Evolutionary conservation across 2,888 invertebrate species (phyloP).

Genomic region (Drosophila diplacantha): DNA sequence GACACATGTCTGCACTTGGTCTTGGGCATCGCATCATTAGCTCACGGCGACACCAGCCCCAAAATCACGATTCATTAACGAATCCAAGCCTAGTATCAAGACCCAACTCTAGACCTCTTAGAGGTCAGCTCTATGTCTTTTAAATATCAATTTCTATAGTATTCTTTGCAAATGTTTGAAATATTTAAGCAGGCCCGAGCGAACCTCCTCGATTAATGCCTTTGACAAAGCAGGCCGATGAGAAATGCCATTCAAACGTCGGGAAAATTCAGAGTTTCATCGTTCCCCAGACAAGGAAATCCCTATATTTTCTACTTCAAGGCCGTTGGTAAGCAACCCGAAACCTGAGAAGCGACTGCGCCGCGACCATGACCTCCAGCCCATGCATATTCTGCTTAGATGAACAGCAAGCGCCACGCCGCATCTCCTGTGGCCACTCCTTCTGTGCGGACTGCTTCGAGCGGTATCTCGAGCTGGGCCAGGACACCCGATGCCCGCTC

Average conservation of each 20-base stretch:
- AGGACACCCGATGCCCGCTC: constrained; percentile 51
- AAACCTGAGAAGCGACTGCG: constrained; percentile 1
- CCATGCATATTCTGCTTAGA: constrained; percentile 59
- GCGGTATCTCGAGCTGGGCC: constrained; percentile 41
- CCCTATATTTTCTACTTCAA: constrained; percentile 28
- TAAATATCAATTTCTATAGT: too few relatives aligned
- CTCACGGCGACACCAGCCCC: background rate
- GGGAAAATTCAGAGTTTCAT: background rate
- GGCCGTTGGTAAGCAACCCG: constrained; percentile 4
- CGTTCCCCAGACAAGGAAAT: background rate
- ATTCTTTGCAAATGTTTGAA: background rate
- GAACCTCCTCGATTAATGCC: background rate
- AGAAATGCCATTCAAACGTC: background rate
- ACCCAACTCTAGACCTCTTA: background rate
- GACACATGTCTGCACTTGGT: constrained; percentile 5
- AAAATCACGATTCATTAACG: background rate
- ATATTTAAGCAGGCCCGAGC: background rate
- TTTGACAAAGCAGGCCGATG: background rate
- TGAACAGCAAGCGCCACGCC: constrained; percentile 43
- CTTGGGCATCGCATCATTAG: constrained; percentile 4
- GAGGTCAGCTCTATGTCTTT: too few relatives aligned
- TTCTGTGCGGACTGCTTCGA: constrained; percentile 52
- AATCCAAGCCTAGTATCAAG: background rate
- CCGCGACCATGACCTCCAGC: constrained; percentile 24
- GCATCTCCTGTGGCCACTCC: constrained; percentile 50